Base-by-base conservation (phyloP, 2,888 invertebrate genomes). In the Acanthacorydalis orientalis region DNA sequence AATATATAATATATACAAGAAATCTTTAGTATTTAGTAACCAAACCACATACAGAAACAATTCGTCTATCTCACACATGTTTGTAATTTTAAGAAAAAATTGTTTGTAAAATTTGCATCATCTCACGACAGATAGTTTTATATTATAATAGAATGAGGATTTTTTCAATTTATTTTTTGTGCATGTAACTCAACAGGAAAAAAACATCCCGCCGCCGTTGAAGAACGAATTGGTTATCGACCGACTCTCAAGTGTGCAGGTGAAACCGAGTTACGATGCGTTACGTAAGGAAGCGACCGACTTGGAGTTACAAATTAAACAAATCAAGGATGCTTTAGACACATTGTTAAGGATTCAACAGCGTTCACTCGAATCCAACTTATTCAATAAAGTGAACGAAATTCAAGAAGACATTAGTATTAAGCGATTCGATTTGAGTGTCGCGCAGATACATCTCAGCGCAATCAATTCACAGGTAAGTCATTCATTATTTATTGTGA, bases 311-410 rank as follows among this genome's bases (percentile, higher is more conserved):
- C 88, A 91, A 69, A 89, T 92, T 58, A 82, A 85, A 60, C 87
- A 89, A 63, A 74, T 87, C 54, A 79, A 89, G 71, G 93, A 95
- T 55, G 76, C 86, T 45, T 73, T 92, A 55, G 90, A 91, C 59
- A 75, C 84, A 0, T 70, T 93, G 53, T 73, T 79, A 53, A 79
- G 91, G 55, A 78, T 89, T 61, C 93, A 95, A 61, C 70, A 70
- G 54, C 70, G 81, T 48, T 78, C 78, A 51, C 70, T 86, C 53
- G 91, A 92, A 64, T 82, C 81, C 53, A 82, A 82, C 60, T 72
- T 90, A 50, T 90, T 81, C 69, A 90, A 85, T 65, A 95, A 95
- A 74, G 91, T 88, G 56, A 92, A 92, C 65, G 93, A 95, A 68
- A 75, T 93, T 49, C 87, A 95, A 70, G 93, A 95, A 67, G 93